phyloP scores from a whole-genome alignment of 2,797 vertebrate genomes.

The Bradypus variegatus region DNA sequence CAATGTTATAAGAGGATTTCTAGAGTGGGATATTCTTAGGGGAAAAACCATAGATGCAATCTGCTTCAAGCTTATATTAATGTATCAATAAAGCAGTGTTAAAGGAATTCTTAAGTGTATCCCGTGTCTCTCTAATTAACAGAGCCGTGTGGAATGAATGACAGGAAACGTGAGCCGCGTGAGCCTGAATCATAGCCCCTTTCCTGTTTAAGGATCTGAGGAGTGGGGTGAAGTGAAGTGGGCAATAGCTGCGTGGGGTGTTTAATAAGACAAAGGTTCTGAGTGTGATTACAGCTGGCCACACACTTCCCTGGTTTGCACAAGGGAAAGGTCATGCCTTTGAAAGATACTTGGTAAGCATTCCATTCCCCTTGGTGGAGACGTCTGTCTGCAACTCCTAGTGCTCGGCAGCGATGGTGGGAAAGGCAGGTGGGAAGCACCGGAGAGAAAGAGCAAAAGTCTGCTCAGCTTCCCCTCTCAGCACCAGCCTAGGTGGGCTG shows the following conservation, averaged over 20 bases:
- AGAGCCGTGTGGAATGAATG: not conserved
- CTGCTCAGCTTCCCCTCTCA: rapidly evolving
- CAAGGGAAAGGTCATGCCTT: not conserved
- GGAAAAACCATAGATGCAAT: not conserved
- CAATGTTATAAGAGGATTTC: not conserved
- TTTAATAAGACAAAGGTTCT: not conserved
- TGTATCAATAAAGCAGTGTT: not conserved
- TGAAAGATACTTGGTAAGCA: not conserved
- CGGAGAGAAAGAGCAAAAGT: not conserved
- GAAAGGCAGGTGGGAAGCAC: not conserved
- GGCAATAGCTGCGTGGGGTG: rapidly evolving
- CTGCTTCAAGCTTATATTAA: not conserved
- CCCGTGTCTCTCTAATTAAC: not conserved
- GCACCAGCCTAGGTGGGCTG: not conserved
- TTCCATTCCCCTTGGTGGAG: not conserved
- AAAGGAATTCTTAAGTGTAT: not conserved
- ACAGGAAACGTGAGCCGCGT: not conserved
- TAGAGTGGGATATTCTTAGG: not conserved
- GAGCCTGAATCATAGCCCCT: not conserved
- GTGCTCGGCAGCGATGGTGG: not conserved
- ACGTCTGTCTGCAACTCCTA: not conserved
- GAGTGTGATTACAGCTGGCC: not conserved
- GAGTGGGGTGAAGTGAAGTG: rapidly evolving
- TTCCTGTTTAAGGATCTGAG: not conserved
- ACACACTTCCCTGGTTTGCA: rapidly evolving